phyloP scores from a whole-genome alignment of 2,888 invertebrate genomes.

The Digitonthophagus gazella region DNA sequence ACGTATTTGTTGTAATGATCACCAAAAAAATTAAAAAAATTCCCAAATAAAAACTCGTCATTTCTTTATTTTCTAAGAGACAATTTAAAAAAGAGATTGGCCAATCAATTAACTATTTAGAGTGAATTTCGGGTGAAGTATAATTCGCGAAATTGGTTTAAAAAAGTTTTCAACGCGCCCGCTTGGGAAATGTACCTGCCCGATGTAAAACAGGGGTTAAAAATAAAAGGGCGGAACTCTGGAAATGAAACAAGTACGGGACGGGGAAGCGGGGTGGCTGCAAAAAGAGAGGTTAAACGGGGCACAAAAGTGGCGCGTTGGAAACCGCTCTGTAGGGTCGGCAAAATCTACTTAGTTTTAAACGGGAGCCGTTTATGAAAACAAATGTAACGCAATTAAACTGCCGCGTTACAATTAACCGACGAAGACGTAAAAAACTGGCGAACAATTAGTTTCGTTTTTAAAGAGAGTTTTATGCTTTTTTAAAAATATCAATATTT shows the following conservation, averaged over 20 bases:
- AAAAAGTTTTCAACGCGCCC: slow-evolving; percentile 6
- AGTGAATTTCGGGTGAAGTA: slow-evolving; percentile 8
- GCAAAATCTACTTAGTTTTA: slow-evolving; percentile 46
- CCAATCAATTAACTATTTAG: slow-evolving; percentile 15
- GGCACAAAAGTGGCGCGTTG: slow-evolving; percentile 38
- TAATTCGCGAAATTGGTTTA: slow-evolving; percentile 15
- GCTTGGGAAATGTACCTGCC: slow-evolving; percentile 10
- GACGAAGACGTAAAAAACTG: not conserved
- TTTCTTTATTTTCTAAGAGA: not conserved
- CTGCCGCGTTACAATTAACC: slow-evolving; percentile 24
- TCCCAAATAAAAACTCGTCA: not conserved
- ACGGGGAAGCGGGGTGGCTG: not conserved
- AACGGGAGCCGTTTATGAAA: slow-evolving; percentile 45
- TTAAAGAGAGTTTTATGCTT: not conserved
- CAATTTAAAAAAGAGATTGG: not conserved
- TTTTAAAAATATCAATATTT: too few relatives aligned
- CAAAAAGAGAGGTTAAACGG: slow-evolving; percentile 21
- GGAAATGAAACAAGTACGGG: slow-evolving; percentile 19
- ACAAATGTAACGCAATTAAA: slow-evolving; percentile 46
- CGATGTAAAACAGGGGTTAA: slow-evolving; percentile 26
- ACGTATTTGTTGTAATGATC: too few relatives aligned
- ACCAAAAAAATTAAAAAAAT: not conserved
- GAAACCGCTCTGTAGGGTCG: slow-evolving; percentile 37
- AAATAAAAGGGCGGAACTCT: slow-evolving; percentile 25
- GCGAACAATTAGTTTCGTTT: not conserved